Base-by-base conservation (phyloP, 2,113 vertebrate species). In the Setophaga coronata region DNA sequence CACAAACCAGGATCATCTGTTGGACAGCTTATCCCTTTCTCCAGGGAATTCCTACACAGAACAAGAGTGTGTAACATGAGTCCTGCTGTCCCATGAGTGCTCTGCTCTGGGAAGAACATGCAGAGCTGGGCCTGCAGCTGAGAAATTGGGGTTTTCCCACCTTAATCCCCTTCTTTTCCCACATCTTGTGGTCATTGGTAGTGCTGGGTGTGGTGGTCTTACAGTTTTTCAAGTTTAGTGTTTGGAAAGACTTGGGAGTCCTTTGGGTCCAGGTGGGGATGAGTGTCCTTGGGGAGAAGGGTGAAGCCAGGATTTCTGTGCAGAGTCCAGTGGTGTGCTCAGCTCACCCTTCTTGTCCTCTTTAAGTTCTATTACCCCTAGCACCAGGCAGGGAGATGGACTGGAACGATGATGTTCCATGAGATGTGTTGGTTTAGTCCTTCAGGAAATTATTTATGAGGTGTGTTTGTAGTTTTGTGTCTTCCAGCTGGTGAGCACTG, bases 401-500 rank as follows among this genome's bases (percentile, higher is more conserved):
- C 24, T 1, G 2, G 28, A 53, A 33, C n/a, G 10, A 20, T 1
- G 20, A 54, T 4, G 13, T 40, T 69, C 40, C 23, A 14, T 1
- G 1, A 1, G 8, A 18, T 2, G 2, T 10, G 21, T 36, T 88
- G 21, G 9, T 57, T 87, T n/a, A 36, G 54, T 56, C 36, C 16
- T 69, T 58, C 34, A 60, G 18, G 43, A 26, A 38, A 17, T 43
- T 3, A 56, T 51, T 96, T 23, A 93, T 0, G 3, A 53, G 28
- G 14, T 79, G 34, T 86, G 19, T 97, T 93, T 96, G 79, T 95
- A 99, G 99, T 99, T 99, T 96, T 99, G 98, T 78, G 94, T 99
- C 42, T 98, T 99, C 97, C 99, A 99, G 97, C 97, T 99, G 92
- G 98, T 99, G 43, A 98, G 98, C 95, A 98, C 98, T 0, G 99